Evolutionary conservation across 2,797 vertebrate species (phyloP), one percentile per base, ranked within the genome.

Genomic region (Aulostomus chinensis): DNA sequence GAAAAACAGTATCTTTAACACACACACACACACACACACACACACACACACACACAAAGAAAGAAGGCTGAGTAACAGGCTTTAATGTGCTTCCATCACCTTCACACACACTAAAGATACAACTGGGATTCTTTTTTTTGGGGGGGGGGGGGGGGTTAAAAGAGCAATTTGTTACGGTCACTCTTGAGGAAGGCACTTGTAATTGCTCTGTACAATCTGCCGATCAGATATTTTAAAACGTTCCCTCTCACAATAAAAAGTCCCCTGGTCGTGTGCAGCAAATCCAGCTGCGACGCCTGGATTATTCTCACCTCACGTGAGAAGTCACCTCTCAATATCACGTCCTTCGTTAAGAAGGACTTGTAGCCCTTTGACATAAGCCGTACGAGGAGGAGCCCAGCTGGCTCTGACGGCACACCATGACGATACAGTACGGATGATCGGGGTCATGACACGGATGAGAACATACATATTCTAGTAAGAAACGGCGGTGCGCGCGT

Each of bases 311-410:
- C n/a, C 18, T 13, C 52, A 37, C 20, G 16, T 25, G 3, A 7
- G 24, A 25, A 57, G 43, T 57, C 2, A 2, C 69, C 54, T 60
- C 57, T 54, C 58, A 60, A n/a, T 33, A 46, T 47, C 58, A 25
- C 2, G 66, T 66, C 1, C 82, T 70, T 81, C 82, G 6, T 68
- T n/a, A n/a, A 65, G 42, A 78, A 73, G 77, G 81, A 87, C 78
- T 42, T n/a, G 46, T 81, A 90, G 88, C 88, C 88, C 88, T 90
- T 90, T 88, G 85, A 86, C 76, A 68, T 72, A 68, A 87, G 86
- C 87, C 87, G 85, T 81, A 48, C 63, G 71, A 86, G 81, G 59
- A 59, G 42, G 88, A 89, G 88, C 88, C 80, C 81, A 74, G 61
- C 41, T 88, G 52, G 81, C 86, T 87, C 85, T 76, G 80, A 80